A percentile compares a stretch with the other conserved stretches of the same genome.
Evolutionary conservation across 2,797 vertebrate species (phyloP).

Genomic region (Mycteria americana): DNA sequence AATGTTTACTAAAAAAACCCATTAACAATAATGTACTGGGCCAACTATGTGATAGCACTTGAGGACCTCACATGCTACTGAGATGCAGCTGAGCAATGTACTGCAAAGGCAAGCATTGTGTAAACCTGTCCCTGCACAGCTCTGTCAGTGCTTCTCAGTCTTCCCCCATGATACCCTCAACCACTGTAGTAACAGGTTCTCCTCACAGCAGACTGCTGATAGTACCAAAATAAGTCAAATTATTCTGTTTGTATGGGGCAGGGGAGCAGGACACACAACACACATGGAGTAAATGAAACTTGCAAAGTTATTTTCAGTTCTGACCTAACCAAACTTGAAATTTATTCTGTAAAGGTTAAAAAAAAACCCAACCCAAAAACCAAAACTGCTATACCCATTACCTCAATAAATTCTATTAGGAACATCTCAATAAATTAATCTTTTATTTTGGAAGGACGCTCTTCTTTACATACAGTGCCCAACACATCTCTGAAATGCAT

Average conservation of each 20-base stretch:
- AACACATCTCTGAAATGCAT: background rate
- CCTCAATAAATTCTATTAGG: background rate
- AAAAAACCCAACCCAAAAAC: background rate
- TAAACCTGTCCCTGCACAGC: background rate
- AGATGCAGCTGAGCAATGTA: background rate
- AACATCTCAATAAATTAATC: background rate
- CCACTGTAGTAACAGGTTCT: background rate
- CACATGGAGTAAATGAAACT: background rate
- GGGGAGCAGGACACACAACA: background rate
- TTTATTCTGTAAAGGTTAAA: background rate
- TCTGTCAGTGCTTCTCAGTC: background rate
- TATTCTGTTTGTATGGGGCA: background rate
- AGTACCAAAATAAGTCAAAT: background rate
- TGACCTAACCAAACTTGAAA: background rate
- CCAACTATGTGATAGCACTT: background rate
- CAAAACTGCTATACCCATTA: background rate
- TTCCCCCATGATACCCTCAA: background rate
- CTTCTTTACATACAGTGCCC: background rate
- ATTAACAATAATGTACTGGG: background rate
- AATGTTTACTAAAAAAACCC: background rate
- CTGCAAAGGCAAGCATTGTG: background rate
- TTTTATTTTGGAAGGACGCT: background rate
- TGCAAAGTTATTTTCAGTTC: background rate
- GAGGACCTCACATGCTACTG: background rate
- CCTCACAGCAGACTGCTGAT: background rate